Evolutionary conservation across 64 coral and sea anemone species (phyloP).

Genomic region (Pocillopora verrucosa): DNA sequence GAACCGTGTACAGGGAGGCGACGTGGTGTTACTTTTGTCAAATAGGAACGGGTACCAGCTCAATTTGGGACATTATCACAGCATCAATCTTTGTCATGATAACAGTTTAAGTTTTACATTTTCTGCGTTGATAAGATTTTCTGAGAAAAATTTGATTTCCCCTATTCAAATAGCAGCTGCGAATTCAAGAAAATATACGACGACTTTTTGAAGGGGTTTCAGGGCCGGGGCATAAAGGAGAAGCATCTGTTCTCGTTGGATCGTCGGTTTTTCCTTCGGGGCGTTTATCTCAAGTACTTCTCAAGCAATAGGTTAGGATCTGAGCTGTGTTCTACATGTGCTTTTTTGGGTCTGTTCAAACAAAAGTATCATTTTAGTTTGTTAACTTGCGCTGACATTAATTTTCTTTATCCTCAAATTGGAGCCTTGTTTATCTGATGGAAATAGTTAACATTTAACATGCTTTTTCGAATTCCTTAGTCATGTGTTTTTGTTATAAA

Average conservation of each 20-base stretch:
- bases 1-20: not conserved
- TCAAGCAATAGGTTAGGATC: not conserved
- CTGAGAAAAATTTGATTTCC: slow-evolving; percentile 15
- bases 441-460: slow-evolving; percentile 8
- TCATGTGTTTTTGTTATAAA: slow-evolving; percentile 22
- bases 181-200: not conserved
- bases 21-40: slow-evolving; percentile 10
- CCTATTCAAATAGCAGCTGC: slow-evolving; percentile 32
- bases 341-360: slow-evolving; percentile 12
- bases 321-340: slow-evolving; percentile 6
- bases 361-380: slow-evolving; percentile 31
- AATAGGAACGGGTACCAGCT: slow-evolving; percentile 15
- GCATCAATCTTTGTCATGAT: slow-evolving; percentile 30
- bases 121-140: slow-evolving; percentile 1
- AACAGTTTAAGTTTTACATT: not conserved
- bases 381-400: slow-evolving; percentile 17
- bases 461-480: slow-evolving; percentile 24
- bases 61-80: not conserved
- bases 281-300: not conserved
- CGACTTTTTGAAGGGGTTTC: not conserved
- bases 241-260: not conserved
- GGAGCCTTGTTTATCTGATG: slow-evolving; percentile 19
- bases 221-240: not conserved
- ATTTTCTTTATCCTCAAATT: slow-evolving; percentile 13
- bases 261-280: not conserved